phyloP scores from a whole-genome alignment of 2,797 vertebrate genomes.

The Notolabrus celidotus region DNA sequence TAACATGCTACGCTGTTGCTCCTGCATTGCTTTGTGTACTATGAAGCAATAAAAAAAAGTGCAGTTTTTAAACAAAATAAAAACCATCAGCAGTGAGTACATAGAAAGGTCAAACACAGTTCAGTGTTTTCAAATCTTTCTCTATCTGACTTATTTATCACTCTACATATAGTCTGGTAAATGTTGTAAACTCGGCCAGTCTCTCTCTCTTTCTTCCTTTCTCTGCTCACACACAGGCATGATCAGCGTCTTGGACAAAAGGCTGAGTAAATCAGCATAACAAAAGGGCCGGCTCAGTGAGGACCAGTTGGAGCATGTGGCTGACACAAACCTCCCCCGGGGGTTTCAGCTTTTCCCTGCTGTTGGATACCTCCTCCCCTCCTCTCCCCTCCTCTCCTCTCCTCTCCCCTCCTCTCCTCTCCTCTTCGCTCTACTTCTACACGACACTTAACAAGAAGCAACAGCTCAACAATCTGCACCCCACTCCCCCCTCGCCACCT shows the following conservation, averaged over 20 bases:
- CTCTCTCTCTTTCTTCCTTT: constrained; percentile 41
- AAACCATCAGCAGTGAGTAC: background rate
- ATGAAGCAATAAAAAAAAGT: no score
- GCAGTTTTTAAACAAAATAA: background rate
- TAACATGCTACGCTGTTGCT: no score
- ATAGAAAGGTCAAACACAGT: background rate
- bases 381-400: background rate
- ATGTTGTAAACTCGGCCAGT: constrained; percentile 23
- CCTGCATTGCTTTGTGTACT: no score
- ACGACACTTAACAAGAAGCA: constrained; percentile 43
- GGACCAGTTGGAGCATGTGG: constrained; percentile 81
- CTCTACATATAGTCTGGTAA: constrained; percentile 1
- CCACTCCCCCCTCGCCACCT: background rate
- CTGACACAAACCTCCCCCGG: constrained; percentile 66
- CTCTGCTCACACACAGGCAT: constrained; percentile 29
- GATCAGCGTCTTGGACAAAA: constrained; percentile 78
- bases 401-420: constrained; percentile 26
- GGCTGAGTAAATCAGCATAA: constrained; percentile 88
- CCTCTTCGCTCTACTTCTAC: constrained; percentile 33
- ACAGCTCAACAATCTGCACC: constrained; percentile 27
- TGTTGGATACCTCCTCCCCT: constrained; percentile 28
- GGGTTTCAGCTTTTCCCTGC: constrained; percentile 45
- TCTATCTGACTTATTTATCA: background rate
- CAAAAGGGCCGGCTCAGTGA: constrained; percentile 84
- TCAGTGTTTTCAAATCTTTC: background rate